These are phyloP conservation scores for Medauroidea extradentata DNA, from an alignment of 1,140 invertebrate genomes.

Conservation along the genomic window DNA sequence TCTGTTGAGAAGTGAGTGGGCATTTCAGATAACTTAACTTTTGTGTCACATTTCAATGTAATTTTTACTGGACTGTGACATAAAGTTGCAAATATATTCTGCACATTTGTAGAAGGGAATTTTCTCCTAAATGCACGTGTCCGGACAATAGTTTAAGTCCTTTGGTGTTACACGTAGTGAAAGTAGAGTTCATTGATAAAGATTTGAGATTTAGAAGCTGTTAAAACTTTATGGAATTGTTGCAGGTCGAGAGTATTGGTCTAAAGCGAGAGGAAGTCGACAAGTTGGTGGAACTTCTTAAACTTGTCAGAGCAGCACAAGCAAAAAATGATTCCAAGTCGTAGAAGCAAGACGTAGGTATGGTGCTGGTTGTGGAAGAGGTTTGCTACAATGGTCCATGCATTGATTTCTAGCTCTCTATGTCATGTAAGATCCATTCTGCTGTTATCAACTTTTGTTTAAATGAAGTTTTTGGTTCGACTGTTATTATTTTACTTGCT, in stretches of 20 bases:
- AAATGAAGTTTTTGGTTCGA: too few species aligned
- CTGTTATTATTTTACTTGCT: too few species aligned
- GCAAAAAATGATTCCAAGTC: too few species aligned
- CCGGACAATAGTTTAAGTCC: not conserved
- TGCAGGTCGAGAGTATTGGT: conserved; percentile 5
- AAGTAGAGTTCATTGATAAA: not conserved
- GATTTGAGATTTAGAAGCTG: not conserved
- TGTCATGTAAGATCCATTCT: too few species aligned
- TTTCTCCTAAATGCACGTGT: not conserved
- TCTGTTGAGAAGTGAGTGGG: too few species aligned
- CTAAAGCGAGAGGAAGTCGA: conserved; percentile 4
- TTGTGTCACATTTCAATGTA: not conserved
- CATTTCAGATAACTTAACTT: too few species aligned
- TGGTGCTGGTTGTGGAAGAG: too few species aligned
- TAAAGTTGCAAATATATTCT: not conserved
- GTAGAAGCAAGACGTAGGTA: too few species aligned
- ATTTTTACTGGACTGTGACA: not conserved
- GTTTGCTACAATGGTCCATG: too few species aligned
- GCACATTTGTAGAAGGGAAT: not conserved
- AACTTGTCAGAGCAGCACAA: conserved; percentile 1
- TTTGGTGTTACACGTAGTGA: not conserved
- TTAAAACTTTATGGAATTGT: not conserved
- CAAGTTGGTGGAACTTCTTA: conserved; percentile 7
- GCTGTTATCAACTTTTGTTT: too few species aligned
- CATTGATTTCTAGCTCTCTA: too few species aligned